These are phyloP conservation scores for Neoascia interrupta DNA, from an alignment of 2,888 invertebrate species.

Conservation along the genomic window DNA sequence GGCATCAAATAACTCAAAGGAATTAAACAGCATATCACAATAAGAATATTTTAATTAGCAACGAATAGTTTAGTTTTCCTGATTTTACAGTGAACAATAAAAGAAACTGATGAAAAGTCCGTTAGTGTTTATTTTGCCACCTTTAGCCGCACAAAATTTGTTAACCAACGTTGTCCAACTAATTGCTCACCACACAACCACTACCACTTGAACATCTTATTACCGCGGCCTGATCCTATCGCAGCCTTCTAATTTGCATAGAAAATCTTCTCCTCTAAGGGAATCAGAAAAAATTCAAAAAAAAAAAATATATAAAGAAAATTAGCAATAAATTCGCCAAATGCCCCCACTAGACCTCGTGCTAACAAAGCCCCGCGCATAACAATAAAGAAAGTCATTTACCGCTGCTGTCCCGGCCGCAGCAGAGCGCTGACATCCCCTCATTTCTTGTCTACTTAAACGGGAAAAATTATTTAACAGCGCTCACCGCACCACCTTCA, in stretches of 20 bases:
- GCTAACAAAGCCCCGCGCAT: constrained; percentile 51
- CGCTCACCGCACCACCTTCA: constrained; percentile 65
- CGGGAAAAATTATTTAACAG: constrained; percentile 68
- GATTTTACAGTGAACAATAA: constrained; percentile 12
- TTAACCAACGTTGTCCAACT: constrained; percentile 12
- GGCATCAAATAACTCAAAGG: too few relatives aligned
- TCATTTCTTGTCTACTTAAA: constrained; percentile 62
- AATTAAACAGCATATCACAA: too few relatives aligned
- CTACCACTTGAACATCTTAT: constrained; percentile 34
- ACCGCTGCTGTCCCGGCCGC: constrained; percentile 32
- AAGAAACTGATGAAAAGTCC: constrained; percentile 35
- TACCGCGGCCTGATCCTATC: too few relatives aligned
- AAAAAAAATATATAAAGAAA: too few relatives aligned
- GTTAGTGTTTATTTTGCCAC: not conserved
- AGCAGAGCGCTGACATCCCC: constrained; percentile 15
- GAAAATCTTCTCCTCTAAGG: constrained; percentile 19
- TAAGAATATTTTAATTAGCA: too few relatives aligned
- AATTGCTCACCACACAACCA: constrained; percentile 41
- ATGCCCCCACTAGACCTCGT: constrained; percentile 16
- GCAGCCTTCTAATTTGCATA: constrained; percentile 57
- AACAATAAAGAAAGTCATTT: constrained; percentile 64
- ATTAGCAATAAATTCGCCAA: constrained; percentile 46
- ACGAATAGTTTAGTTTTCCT: constrained; percentile 8
- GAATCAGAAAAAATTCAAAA: constrained; percentile 48
- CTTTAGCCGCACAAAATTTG: constrained; percentile 3